Evolutionary conservation across 1,140 invertebrate genomes (phyloP), one percentile per base, ranked within the genome.

Genomic region (Drosophila subpulchrella): DNA sequence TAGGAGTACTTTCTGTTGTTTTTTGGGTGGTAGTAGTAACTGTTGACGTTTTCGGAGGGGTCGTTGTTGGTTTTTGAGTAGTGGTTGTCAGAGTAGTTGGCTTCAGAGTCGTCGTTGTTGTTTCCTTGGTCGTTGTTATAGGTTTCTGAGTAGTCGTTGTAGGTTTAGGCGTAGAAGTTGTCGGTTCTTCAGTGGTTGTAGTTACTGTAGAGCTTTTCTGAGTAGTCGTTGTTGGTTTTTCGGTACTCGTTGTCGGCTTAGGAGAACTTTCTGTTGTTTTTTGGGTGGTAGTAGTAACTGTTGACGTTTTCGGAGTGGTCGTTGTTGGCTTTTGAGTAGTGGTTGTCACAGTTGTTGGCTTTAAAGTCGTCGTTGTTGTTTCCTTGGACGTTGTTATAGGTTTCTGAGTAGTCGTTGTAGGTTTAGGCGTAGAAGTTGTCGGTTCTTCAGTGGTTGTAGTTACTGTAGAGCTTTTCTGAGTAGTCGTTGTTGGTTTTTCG

Each of bases 261-360:
- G 8, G 8, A 34, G 32, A 10, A 34, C 8, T 34, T 10, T 34
- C 32, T 34, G 32, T 34, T 8, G 32, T 34, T 6, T 53, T 55
- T 6, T 32, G 6, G 3, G 42, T 34, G 3, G 38, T 32, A 12
- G 34, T 42, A 32, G 20, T 36, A 4, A 24, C 5, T 30, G 38
- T 51, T 17, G 58, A 11, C 1, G 30, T 11, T n/a, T 39, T 47
- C 1, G 32, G 59, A 17, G 56, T 54, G 20, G 57, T 54, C n/a
- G 59, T 4, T 15, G 0, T 55, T 6, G 46, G 1, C 36, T 11
- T 12, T n/a, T 34, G 32, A 13, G 38, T 50, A 5, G 63, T 34
- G 1, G 36, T n/a, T 17, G 44, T 59, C 8, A 8, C 15, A 11
- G 63, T 42, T 24, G 94, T 93, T 84, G 94, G 92, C 74, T 32